These are phyloP conservation scores for Drosophila bipectinata DNA, from an alignment of 1,140 invertebrate genomes.

Conservation along the genomic window DNA sequence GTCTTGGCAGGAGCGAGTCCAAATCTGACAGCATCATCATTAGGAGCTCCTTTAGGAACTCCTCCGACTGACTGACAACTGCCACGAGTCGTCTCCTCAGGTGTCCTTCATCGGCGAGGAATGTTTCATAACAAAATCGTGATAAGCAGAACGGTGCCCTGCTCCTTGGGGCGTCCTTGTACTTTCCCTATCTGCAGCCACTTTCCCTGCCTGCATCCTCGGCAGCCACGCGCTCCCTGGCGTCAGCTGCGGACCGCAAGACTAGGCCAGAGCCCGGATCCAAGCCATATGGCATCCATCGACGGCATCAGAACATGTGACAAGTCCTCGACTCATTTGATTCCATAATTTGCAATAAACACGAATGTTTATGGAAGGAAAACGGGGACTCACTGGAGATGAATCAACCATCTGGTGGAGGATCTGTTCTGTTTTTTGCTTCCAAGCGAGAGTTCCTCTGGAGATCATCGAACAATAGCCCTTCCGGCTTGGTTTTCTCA, in stretches of 20 bases:
- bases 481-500: constrained; percentile 28
- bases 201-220: constrained; percentile 42
- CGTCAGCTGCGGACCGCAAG: constrained; percentile 66
- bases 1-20: constrained; percentile 20
- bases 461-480: constrained; percentile 3
- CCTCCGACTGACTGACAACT: constrained; percentile 67
- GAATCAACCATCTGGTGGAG: constrained; percentile 27
- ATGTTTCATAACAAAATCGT: constrained; percentile 49
- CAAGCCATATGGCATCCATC: constrained; percentile 51
- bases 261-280: constrained; percentile 38
- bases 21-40: constrained; percentile 79
- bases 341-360: constrained; percentile 74
- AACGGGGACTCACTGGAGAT: constrained; percentile 36
- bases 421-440: constrained; percentile 13
- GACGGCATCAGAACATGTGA: constrained; percentile 52
- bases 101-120: constrained; percentile 9
- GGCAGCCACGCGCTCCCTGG: constrained; percentile 18
- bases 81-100: constrained; percentile 42
- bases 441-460: not conserved
- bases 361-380: constrained; percentile 67
- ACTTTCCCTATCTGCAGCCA: constrained; percentile 57
- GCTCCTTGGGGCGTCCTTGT: constrained; percentile 66
- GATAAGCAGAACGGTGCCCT: constrained; percentile 54
- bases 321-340: constrained; percentile 45
- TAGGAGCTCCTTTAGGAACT: constrained; percentile 40